phyloP scores from a whole-genome alignment of 2,797 vertebrate genomes.

The Sebastes paucispinis region DNA sequence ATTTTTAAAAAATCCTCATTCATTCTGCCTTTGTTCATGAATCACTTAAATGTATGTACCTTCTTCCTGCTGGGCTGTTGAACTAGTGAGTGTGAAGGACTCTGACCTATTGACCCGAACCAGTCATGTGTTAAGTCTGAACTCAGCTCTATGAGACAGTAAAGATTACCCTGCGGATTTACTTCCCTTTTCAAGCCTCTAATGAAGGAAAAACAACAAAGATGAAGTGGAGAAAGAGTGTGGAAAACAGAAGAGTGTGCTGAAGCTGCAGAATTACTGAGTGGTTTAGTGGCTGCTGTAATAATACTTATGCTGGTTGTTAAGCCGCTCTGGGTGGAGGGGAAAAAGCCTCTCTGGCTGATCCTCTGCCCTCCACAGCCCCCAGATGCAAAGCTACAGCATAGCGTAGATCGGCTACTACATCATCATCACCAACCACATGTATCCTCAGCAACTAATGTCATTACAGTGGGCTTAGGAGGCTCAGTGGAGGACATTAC shows the following conservation, averaged over 20 bases:
- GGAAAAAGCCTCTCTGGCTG: constrained; percentile 65
- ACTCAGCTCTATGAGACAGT: not conserved
- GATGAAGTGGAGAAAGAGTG: constrained; percentile 31
- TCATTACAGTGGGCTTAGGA: constrained; percentile 40
- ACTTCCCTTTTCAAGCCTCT: constrained; percentile 40
- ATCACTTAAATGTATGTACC: not conserved
- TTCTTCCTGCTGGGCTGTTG: not conserved
- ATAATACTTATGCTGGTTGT: constrained; percentile 76
- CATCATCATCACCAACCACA: constrained; percentile 29
- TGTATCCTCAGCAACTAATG: constrained; percentile 43
- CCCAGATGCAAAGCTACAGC: constrained; percentile 48
- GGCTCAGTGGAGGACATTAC: not conserved
- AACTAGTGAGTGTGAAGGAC: not conserved
- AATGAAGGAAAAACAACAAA: constrained; percentile 46
- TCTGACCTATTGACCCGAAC: constrained; percentile 30
- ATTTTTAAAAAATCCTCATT: no score
- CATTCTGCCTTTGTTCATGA: not conserved
- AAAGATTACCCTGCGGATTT: constrained; percentile 26
- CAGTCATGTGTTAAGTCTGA: not conserved
- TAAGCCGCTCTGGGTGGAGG: constrained; percentile 69
- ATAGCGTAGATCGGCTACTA: constrained; percentile 18
- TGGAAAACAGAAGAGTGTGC: constrained; percentile 56
- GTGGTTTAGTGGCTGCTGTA: constrained; percentile 75
- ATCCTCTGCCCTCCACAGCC: constrained; percentile 66
- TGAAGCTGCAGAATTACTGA: constrained; percentile 70